A percentile compares a stretch with the other conserved stretches of the same genome.
Evolutionary conservation across 2,113 vertebrate genomes (phyloP).

Genomic region (Haliaeetus leucogaster): DNA sequence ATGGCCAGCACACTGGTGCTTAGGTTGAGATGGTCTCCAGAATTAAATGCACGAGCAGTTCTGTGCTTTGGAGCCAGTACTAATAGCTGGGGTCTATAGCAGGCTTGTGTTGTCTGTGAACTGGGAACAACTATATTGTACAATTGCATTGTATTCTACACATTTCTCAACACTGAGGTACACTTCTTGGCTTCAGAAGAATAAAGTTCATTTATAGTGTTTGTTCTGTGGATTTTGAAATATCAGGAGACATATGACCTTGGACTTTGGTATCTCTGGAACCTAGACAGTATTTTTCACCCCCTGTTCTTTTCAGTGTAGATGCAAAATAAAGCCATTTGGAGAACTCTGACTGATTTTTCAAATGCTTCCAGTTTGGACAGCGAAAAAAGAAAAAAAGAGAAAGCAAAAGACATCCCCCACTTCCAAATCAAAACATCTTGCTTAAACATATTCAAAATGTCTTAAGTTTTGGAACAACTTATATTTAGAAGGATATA

Average conservation of each 20-base stretch:
- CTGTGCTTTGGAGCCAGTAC: background rate
- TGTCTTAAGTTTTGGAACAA: background rate
- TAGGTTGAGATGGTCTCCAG: background rate
- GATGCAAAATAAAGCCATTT: background rate
- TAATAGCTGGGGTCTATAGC: background rate
- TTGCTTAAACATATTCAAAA: background rate
- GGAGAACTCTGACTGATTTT: background rate
- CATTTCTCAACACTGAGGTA: background rate
- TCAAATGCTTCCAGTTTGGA: background rate
- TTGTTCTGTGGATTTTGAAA: background rate
- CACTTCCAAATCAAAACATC: rapidly evolving
- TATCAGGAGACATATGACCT: background rate
- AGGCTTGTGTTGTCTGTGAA: background rate
- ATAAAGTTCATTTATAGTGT: background rate
- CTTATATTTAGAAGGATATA: background rate
- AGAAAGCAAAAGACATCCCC: rapidly evolving
- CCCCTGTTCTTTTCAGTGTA: background rate
- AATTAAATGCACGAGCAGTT: background rate
- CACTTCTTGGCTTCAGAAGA: background rate
- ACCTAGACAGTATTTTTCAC: background rate
- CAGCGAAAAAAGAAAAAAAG: background rate
- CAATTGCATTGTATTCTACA: background rate
- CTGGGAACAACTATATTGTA: background rate
- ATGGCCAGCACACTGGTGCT: background rate
- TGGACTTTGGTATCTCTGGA: background rate